Base-by-base conservation (phyloP, 2,797 vertebrate species). In the Gymnothorax javanicus region DNA sequence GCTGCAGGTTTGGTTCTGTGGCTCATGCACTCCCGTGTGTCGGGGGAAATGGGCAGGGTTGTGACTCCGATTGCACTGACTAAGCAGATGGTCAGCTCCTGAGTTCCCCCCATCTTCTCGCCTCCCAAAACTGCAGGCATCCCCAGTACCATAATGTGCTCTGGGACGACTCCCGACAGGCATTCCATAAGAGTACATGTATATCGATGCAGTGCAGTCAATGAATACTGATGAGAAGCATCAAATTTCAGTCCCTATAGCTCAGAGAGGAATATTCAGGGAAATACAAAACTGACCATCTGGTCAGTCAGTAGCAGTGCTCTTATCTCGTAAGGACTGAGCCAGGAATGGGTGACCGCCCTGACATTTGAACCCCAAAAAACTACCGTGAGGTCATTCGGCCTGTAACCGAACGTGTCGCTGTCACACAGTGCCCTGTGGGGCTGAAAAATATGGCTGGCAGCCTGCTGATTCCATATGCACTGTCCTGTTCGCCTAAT, bases 31-130 rank as follows among this genome's bases (percentile, higher is more conserved):
- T 43, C 23, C 77, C 23, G 77, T 81, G 77, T 13, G 50, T 5
- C 3, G 9, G 7, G 5, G 67, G 67, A 25, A 71, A 25, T 75
- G 33, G 77, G 43, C 27, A 27, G 73, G 33, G 33, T 77, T 73
- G 73, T 50, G 15, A 13, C 73, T 17, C 73, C 4, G 73, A 77
- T 7, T 17, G 33, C 33, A 50, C 7, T 50, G 73, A 77, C 73
- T 50, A 20, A 77, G 43, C 73, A 77, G 73, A 77, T 77, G 73
- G 73, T 77, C 33, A 73, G 27, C 33, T 77, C 73, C 73, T 50
- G 52, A 13, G 9, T 50, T 17, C 33, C 73, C 13, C 8, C 12
- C 73, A 17, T 50, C 33, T 8, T 33, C 25, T 15, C 73, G 17
- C 0, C 73, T 52, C 52, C 73, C 69, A 27, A 43, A 27, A 77